phyloP scores from a whole-genome alignment of 2,888 invertebrate species.

The Epirrhoe alternata region DNA sequence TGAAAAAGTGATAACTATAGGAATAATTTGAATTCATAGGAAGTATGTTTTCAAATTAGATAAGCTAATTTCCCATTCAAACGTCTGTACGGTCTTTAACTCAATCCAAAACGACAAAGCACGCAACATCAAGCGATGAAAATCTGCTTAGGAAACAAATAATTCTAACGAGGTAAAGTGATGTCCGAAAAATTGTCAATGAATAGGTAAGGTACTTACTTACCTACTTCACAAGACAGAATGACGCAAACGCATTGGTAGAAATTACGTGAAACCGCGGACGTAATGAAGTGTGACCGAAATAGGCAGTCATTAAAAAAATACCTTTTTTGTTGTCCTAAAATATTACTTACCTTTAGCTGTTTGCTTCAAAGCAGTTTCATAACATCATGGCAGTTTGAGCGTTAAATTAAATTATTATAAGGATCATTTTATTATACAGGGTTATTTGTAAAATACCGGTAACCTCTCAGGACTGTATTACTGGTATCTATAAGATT shows the following conservation, averaged over 20 bases:
- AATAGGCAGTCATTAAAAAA: constrained; percentile 48
- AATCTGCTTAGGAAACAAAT: constrained; percentile 18
- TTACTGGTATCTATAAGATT: too few species aligned
- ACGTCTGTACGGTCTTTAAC: too few species aligned
- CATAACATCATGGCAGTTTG: constrained; percentile 9
- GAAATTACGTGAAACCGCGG: constrained; percentile 71
- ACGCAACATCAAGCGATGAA: background rate
- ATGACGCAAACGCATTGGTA: constrained; percentile 72
- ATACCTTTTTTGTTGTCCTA: constrained; percentile 41
- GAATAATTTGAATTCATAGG: too few species aligned
- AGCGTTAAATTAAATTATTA: constrained; percentile 22
- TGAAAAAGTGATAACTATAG: too few species aligned
- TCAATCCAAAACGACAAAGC: too few species aligned
- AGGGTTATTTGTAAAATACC: too few species aligned
- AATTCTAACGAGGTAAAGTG: constrained; percentile 37
- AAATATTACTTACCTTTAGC: constrained; percentile 8
- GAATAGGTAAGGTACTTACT: too few species aligned
- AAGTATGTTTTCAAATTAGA: too few species aligned
- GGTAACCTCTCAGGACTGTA: too few species aligned
- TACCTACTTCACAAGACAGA: constrained; percentile 58
- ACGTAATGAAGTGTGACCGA: constrained; percentile 71
- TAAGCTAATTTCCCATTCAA: too few species aligned
- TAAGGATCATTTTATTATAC: background rate
- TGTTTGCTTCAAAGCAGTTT: background rate
- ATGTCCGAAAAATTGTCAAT: constrained; percentile 37